These are phyloP conservation scores for Corythucha ciliata DNA, from an alignment of 2,888 invertebrate species.

Conservation along the genomic window DNA sequence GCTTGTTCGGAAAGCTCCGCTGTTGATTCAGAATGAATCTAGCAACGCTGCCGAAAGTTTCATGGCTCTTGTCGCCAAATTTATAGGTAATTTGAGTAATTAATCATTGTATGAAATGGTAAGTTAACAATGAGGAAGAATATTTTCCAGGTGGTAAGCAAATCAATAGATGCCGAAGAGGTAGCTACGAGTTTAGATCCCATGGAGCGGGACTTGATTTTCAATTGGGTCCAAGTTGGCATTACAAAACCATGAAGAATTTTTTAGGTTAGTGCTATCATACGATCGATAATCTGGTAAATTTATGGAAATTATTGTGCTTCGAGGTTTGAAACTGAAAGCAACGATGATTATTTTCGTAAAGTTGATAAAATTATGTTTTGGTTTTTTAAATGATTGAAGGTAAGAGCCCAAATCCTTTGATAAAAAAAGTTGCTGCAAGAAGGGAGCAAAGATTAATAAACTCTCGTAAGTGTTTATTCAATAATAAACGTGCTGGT, in stretches of 20 bases:
- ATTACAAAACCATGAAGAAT: background rate
- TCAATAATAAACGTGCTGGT: too few species aligned
- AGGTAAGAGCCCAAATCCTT: background rate
- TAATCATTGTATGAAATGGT: too few species aligned
- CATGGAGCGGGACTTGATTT: background rate
- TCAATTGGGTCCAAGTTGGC: background rate
- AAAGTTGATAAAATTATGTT: too few species aligned
- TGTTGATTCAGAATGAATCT: conserved; percentile 11
- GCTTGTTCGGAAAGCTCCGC: conserved; percentile 3
- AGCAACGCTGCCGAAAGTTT: conserved; percentile 21
- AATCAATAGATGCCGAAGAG: conserved; percentile 6
- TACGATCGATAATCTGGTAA: too few species aligned
- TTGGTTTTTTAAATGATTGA: too few species aligned
- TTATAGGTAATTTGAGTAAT: too few species aligned
- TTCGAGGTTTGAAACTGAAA: too few species aligned
- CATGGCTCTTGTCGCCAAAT: conserved; percentile 20
- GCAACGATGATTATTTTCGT: too few species aligned
- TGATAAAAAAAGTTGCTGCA: background rate
- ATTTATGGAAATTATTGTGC: too few species aligned
- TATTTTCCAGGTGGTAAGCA: conserved; percentile 22
- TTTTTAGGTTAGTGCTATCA: too few species aligned
- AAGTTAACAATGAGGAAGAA: too few species aligned
- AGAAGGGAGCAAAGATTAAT: background rate
- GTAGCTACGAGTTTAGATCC: background rate
- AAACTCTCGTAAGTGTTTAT: too few species aligned